A percentile compares a stretch with the other conserved stretches of the same genome.
phyloP scores from a whole-genome alignment of 2,797 vertebrate species.

The Microhierax caerulescens region DNA sequence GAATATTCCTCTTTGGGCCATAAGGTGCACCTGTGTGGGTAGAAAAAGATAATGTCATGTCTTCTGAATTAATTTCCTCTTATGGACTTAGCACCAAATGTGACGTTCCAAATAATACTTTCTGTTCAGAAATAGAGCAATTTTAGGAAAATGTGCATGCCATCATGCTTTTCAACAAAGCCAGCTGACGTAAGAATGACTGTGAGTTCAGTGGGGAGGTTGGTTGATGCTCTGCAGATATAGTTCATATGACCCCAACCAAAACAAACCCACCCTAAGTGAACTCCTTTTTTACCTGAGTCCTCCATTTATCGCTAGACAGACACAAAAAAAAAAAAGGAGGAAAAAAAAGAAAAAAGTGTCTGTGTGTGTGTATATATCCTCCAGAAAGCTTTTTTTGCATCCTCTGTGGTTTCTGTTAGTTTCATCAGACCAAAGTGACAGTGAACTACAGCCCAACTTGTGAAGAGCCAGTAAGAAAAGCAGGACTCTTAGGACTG shows the following conservation, averaged over 20 bases:
- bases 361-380: neutral
- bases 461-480: neutral
- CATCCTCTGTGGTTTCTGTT: neutral
- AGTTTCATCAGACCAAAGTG: neutral
- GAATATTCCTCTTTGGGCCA: neutral
- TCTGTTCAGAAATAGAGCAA: neutral
- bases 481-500: neutral
- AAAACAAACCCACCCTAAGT: neutral
- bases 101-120: neutral
- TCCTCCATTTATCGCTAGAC: neutral
- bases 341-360: too few relatives aligned
- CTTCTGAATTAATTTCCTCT: neutral
- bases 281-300: neutral
- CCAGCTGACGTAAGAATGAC: neutral
- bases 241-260: neutral
- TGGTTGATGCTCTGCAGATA: neutral
- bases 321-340: neutral
- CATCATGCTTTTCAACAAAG: neutral
- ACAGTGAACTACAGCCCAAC: neutral
- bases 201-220: neutral
- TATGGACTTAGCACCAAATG: neutral
- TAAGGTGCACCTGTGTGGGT: fast-evolving
- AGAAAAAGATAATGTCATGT: neutral
- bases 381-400: neutral
- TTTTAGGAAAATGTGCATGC: neutral